Evolutionary conservation across 2,113 vertebrate species (phyloP).

Genomic region (Paradisaea rubra): DNA sequence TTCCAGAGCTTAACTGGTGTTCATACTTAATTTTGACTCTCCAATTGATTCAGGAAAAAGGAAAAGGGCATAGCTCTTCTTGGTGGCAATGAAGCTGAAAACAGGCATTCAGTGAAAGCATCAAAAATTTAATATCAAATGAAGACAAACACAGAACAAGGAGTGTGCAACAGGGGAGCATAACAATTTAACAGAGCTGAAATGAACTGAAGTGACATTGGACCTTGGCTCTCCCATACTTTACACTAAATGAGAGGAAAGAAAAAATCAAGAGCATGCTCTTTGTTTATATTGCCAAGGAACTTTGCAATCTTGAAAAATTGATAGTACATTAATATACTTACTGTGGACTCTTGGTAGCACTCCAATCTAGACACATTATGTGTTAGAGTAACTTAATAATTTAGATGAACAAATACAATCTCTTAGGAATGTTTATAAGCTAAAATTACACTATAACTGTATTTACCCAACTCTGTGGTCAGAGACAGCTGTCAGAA

Average conservation of each 20-base stretch:
- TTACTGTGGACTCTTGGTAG: neutral
- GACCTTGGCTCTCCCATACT: neutral
- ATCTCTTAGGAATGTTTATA: neutral
- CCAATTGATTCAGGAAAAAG: neutral
- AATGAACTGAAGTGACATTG: neutral
- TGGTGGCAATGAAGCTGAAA: neutral
- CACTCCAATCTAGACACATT: neutral
- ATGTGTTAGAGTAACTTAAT: neutral
- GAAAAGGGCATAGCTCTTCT: neutral
- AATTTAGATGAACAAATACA: neutral
- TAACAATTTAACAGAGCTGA: neutral
- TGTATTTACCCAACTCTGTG: constrained; percentile 73
- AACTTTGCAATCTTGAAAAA: neutral
- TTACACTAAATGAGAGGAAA: neutral
- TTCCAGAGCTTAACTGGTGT: neutral
- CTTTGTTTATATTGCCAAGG: neutral
- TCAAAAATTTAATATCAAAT: neutral
- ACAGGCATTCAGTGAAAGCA: neutral
- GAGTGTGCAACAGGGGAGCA: neutral
- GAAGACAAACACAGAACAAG: neutral
- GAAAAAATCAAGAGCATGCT: neutral
- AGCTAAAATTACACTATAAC: constrained; percentile 4
- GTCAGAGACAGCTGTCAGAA: constrained; percentile 63
- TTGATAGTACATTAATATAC: neutral
- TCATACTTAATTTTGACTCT: neutral